Evolutionary conservation across 1,140 invertebrate genomes (phyloP).

Genomic region (Callitettix versicolor): DNA sequence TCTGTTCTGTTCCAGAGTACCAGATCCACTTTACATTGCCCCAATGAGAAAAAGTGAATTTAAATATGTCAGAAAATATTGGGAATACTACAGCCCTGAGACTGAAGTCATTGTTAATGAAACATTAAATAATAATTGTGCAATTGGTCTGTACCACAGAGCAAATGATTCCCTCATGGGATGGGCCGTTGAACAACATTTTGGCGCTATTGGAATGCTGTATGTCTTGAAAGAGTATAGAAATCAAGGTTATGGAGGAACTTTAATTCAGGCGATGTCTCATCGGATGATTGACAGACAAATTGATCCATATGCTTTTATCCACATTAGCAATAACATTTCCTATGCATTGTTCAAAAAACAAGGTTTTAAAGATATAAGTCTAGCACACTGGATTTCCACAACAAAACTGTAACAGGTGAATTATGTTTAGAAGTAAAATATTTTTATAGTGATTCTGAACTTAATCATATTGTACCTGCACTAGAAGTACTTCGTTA

Average conservation of each 20-base stretch:
- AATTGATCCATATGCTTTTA: slow-evolving; percentile 6
- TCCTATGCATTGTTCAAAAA: not conserved
- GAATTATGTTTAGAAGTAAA: too few species aligned
- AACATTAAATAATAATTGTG: not conserved
- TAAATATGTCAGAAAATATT: not conserved
- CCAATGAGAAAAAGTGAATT: too few species aligned
- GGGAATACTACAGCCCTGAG: not conserved
- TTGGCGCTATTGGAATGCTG: slow-evolving; percentile 1
- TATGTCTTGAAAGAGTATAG: not conserved
- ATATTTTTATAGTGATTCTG: too few species aligned
- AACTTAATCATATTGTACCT: too few species aligned
- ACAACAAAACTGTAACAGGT: too few species aligned
- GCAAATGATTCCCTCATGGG: not conserved
- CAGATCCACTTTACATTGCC: too few species aligned
- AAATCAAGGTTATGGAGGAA: not conserved
- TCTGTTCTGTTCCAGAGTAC: too few species aligned
- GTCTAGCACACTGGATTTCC: slow-evolving; percentile 1
- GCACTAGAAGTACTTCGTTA: too few species aligned
- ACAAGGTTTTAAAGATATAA: not conserved
- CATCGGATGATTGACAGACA: not conserved
- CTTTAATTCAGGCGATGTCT: not conserved
- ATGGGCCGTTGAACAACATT: slow-evolving; percentile 4
- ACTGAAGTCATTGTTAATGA: not conserved
- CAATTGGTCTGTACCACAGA: not conserved
- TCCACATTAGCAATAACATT: not conserved